Evolutionary conservation across 2,797 vertebrate genomes (phyloP).

Genomic region (Melanotaenia boesemani): DNA sequence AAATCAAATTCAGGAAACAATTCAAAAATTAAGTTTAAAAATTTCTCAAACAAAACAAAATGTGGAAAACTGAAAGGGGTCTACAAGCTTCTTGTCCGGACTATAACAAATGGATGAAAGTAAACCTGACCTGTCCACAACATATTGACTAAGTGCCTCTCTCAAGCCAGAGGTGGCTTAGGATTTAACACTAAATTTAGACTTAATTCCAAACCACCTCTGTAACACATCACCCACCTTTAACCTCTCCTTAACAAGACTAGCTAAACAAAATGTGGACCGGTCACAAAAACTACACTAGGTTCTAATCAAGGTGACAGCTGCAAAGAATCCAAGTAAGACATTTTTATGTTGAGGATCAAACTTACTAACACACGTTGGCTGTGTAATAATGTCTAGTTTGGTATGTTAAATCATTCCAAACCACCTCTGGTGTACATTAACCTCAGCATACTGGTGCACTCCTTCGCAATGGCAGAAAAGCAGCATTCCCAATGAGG

Average conservation of each 20-base stretch:
- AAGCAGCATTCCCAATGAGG: conserved; percentile 72
- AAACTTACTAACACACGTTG: not conserved
- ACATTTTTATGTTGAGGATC: not conserved
- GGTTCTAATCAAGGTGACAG: not conserved
- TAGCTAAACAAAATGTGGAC: not conserved
- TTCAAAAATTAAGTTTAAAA: not conserved
- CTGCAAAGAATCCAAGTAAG: not conserved
- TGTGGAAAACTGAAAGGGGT: not conserved
- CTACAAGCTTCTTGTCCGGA: not conserved
- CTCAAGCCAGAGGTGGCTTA: conserved; percentile 51
- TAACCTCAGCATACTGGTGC: conserved; percentile 6
- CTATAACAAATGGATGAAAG: not conserved
- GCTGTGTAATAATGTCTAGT: not conserved
- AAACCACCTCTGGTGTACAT: conserved; percentile 18
- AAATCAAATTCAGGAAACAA: not conserved
- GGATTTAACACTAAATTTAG: conserved; percentile 62
- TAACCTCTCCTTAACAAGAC: conserved; percentile 40
- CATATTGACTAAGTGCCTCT: conserved; percentile 33
- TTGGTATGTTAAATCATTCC: not conserved
- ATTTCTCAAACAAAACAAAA: not conserved
- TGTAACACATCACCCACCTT: conserved; percentile 57
- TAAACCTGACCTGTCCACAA: conserved; percentile 1
- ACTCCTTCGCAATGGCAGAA: conserved; percentile 55
- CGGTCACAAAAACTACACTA: not conserved
- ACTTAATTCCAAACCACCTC: conserved; percentile 61